Evolutionary conservation across 2,113 vertebrate genomes (phyloP), one percentile per base, ranked within the genome.

Genomic region (Platysternon megacephalum): DNA sequence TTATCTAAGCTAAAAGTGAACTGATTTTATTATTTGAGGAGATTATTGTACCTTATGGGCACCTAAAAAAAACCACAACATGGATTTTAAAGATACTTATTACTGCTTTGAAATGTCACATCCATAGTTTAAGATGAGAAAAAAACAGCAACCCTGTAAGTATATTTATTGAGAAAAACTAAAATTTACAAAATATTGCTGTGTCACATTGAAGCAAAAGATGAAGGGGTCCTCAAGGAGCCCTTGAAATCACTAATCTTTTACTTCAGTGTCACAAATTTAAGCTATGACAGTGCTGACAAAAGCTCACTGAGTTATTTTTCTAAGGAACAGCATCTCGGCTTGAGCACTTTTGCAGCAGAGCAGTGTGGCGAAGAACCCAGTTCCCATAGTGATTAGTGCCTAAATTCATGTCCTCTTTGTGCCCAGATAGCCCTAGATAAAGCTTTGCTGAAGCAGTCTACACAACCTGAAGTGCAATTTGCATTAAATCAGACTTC

Each of bases 1-100:
- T 49, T 65, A 85, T 29, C 35, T 4, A 24, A 88, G 55, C 42
- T 90, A 92, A 91, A 89, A 91, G 89, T 56, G 89, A 79, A 76
- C 3, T 8, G 12, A 42, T 46, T 61, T 85, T 79, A 3, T 1
- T 35, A 44, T 76, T 85, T 48, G 79, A 88, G 49, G 61, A 86
- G 78, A 79, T 91, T 91, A 95, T 85, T 85, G 72, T 24, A 89
- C 53, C 84, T 76, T 46, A 93, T 94, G 81, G 94, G 86, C 52
- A 85, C 44, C 7, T 44, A 72, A 87, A 24, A 79, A 85, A 93
- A 76, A 22, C 44, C 55, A 84, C 79, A 88, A 74, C 87, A 76
- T 68, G 55, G 44, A 87, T 94, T 96, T 86, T 84, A 42, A 92
- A 93, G 24, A 39, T 61, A 80, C 51, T 80, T 91, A 74, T 74